A percentile compares a stretch with the other conserved stretches of the same genome.
phyloP scores from a whole-genome alignment of 2,797 vertebrate genomes.

The Gambusia yucatana region DNA sequence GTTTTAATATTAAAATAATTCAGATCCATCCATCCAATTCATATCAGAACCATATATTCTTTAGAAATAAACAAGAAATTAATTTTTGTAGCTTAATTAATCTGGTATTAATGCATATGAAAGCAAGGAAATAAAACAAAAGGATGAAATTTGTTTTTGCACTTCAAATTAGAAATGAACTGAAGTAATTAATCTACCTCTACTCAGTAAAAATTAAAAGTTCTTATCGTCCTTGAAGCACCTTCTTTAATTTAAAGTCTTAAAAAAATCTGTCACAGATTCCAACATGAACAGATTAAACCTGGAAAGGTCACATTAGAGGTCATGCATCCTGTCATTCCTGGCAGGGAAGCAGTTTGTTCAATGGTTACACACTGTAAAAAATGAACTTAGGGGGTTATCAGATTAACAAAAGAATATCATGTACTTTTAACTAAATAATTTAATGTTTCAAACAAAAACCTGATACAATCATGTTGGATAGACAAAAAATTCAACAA shows the following conservation, averaged over 20 bases:
- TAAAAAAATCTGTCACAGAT: constrained; percentile 34
- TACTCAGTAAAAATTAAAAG: constrained; percentile 15
- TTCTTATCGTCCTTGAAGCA: constrained; percentile 31
- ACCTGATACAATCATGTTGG: no score
- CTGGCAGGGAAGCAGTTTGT: constrained; percentile 37
- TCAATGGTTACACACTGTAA: constrained; percentile 24
- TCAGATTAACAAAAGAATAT: no score
- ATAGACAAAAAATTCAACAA: no score
- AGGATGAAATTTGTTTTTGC: neutral
- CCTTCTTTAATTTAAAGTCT: constrained; percentile 22
- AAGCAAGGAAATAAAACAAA: constrained; percentile 17
- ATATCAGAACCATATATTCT: neutral
- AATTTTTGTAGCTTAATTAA: neutral
- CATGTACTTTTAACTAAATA: no score
- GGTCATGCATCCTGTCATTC: constrained; percentile 31
- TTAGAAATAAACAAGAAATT: neutral
- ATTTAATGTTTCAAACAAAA: no score
- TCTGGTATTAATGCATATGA: neutral
- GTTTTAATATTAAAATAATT: neutral
- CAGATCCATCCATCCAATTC: neutral
- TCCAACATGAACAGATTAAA: constrained; percentile 11
- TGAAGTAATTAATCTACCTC: neutral
- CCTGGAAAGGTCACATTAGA: constrained; percentile 27
- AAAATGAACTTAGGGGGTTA: no score
- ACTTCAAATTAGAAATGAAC: constrained; percentile 1